A percentile compares a stretch with the other conserved stretches of the same genome.
Conservation (phyloP, 53 echinoderm and acorn worm genomes). For the Paelopatides confundens region DNA sequence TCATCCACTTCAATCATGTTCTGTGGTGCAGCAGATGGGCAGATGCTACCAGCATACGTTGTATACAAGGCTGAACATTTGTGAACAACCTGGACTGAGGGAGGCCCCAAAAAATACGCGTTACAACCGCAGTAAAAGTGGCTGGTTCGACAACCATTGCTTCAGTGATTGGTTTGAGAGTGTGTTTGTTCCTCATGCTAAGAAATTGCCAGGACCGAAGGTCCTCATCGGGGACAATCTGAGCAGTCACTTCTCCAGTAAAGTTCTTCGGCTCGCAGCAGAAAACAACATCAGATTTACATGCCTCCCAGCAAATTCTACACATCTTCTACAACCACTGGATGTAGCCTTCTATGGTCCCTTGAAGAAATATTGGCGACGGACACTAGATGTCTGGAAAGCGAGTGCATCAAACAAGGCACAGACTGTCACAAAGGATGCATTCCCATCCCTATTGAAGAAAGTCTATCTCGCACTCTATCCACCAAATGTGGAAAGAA, state of each 20-base stretch:
- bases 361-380: constrained; percentile 25
- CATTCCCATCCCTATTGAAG: neutral
- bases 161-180: constrained; percentile 12
- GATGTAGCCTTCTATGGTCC: constrained; percentile 44
- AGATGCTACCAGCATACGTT: neutral
- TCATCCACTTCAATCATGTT: neutral
- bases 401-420: neutral
- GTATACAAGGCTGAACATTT: constrained; percentile 20
- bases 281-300: constrained; percentile 12
- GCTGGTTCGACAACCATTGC: constrained; percentile 13
- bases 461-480: neutral
- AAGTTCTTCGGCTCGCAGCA: neutral
- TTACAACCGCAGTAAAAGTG: constrained; percentile 28
- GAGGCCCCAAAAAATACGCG: neutral
- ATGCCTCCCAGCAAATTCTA: constrained; percentile 33
- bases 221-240: constrained; percentile 34
- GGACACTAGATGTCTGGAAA: constrained; percentile 5
- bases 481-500: neutral
- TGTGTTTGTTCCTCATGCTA: neutral
- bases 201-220: neutral
- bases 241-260: neutral
- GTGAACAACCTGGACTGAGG: constrained; percentile 5
- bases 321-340: constrained; percentile 18
- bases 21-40: neutral
- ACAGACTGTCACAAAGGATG: constrained; percentile 16